phyloP scores from a whole-genome alignment of 2,797 vertebrate species.

The Kryptopterus vitreolus region DNA sequence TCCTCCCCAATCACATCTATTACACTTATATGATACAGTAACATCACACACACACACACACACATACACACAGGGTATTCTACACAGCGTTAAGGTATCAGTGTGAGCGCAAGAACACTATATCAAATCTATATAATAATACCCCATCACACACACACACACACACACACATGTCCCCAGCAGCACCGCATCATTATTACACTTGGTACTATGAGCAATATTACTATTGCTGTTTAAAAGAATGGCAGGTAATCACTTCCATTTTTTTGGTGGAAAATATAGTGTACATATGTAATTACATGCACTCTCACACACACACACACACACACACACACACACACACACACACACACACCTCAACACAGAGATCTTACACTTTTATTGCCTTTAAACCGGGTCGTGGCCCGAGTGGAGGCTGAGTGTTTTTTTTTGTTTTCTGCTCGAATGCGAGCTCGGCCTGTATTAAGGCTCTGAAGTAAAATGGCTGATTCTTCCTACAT shows the following conservation, averaged over 20 bases:
- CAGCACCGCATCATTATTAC: conserved; percentile 23
- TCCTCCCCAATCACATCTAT: conserved; percentile 30
- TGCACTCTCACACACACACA: too few relatives aligned
- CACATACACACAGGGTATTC: background rate
- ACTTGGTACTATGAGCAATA: conserved; percentile 33
- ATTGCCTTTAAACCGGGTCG: conserved; percentile 44
- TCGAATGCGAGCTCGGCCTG: conserved; percentile 33
- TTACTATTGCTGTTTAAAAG: conserved; percentile 39
- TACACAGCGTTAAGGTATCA: conserved; percentile 39
- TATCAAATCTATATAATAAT: conserved; percentile 25
- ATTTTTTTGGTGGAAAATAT: background rate
- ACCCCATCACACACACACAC: background rate
- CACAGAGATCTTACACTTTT: conserved; percentile 30
- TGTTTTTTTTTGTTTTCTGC: conserved; percentile 58
- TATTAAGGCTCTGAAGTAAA: conserved; percentile 64
- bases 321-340: background rate
- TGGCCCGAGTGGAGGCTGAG: conserved; percentile 49
- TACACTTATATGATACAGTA: conserved; percentile 37
- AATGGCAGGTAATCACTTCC: conserved; percentile 33
- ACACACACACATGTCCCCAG: conserved; percentile 1
- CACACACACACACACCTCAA: background rate
- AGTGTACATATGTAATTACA: background rate
- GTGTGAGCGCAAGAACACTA: conserved; percentile 32
- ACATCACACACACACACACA: conserved; percentile 18
- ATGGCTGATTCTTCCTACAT: conserved; percentile 80